Percentiles rank a stretch among this genome's conserved stretches.
Evolutionary conservation across 2,888 invertebrate genomes (phyloP).

Genomic region (Archaeoteleia sp.): DNA sequence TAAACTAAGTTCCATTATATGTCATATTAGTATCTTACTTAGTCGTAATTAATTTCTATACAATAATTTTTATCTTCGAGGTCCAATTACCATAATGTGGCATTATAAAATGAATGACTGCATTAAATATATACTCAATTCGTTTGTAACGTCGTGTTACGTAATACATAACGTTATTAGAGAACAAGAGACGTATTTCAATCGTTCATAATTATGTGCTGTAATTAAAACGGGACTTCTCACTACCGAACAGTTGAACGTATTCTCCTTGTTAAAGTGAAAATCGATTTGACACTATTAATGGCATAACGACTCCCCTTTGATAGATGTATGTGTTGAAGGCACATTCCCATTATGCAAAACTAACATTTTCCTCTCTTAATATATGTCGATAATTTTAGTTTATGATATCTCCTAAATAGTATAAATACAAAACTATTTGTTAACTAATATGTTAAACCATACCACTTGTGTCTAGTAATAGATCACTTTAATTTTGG

Average conservation of each 20-base stretch:
- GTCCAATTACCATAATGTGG: too few relatives aligned
- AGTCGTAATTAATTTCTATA: too few relatives aligned
- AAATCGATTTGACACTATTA: constrained; percentile 31
- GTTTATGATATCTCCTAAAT: too few relatives aligned
- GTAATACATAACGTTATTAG: constrained; percentile 19
- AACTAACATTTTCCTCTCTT: background rate
- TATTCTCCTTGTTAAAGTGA: constrained; percentile 23
- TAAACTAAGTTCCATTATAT: too few relatives aligned
- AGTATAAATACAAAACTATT: background rate
- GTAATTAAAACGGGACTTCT: constrained; percentile 33
- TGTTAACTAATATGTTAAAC: too few relatives aligned
- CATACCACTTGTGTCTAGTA: too few relatives aligned
- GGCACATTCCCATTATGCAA: constrained; percentile 14
- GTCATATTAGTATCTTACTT: too few relatives aligned
- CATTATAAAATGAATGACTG: background rate
- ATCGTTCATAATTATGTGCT: constrained; percentile 33
- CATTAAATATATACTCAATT: background rate
- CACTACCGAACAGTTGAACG: constrained; percentile 26
- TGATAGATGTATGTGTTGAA: constrained; percentile 16
- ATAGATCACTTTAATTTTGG: too few relatives aligned
- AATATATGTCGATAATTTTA: background rate
- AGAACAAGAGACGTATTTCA: constrained; percentile 19
- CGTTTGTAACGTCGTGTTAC: constrained; percentile 10
- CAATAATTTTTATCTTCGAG: too few relatives aligned
- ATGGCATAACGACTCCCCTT: constrained; percentile 12